Evolutionary conservation across 2,888 invertebrate species (phyloP).

Genomic region (Yponomeuta cagnagella): DNA sequence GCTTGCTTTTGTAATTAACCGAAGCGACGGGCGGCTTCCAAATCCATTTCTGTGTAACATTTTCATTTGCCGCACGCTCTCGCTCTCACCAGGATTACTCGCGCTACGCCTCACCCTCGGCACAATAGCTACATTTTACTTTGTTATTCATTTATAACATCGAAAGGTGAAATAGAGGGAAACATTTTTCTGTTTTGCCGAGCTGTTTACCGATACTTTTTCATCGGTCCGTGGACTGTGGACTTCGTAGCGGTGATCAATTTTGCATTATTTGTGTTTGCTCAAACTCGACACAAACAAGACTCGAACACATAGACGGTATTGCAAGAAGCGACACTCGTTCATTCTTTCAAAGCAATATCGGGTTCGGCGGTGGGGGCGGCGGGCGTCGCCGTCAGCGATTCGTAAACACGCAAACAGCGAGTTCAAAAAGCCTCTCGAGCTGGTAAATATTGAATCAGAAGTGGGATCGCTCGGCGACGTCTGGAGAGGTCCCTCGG

Average conservation of each 20-base stretch:
- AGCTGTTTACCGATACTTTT: constrained; percentile 10
- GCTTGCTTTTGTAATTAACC: constrained; percentile 77
- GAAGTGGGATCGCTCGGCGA: constrained; percentile 67
- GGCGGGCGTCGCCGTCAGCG: constrained; percentile 61
- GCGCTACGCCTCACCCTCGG: constrained; percentile 35
- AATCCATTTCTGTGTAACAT: constrained; percentile 77
- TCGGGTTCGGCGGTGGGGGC: constrained; percentile 37
- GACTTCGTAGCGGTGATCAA: background rate
- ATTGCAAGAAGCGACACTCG: constrained; percentile 54
- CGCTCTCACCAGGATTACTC: constrained; percentile 56
- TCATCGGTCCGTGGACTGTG: background rate
- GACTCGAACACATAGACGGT: background rate
- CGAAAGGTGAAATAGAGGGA: constrained; percentile 10
- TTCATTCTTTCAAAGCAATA: constrained; percentile 69
- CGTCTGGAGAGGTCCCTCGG: constrained; percentile 47
- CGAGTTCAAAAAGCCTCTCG: constrained; percentile 74
- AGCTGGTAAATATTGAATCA: constrained; percentile 74
- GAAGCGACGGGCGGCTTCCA: constrained; percentile 72
- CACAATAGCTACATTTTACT: constrained; percentile 5
- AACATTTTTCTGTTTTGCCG: constrained; percentile 12
- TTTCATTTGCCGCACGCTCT: constrained; percentile 72
- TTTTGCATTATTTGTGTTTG: background rate
- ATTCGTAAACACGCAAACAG: constrained; percentile 74
- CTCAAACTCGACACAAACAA: background rate
- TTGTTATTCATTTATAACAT: constrained; percentile 10